phyloP scores from a whole-genome alignment of 2,888 invertebrate species.

The Rotaria socialis region DNA sequence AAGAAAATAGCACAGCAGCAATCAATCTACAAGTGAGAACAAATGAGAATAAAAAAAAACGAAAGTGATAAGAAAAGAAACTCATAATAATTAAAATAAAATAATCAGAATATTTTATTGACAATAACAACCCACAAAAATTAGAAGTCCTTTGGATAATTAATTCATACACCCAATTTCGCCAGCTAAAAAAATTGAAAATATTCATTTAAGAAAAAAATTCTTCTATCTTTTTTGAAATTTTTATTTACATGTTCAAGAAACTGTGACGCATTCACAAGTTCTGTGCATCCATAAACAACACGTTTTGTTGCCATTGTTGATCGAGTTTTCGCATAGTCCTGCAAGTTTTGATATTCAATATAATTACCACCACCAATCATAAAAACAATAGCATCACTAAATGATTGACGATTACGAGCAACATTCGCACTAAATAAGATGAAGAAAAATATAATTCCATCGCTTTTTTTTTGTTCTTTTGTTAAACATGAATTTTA shows the following conservation, averaged over 20 bases:
- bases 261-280: constrained; percentile 88
- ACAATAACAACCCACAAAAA: not conserved
- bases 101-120: not conserved
- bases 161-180: not conserved
- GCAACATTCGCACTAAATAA: constrained; percentile 51
- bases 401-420: constrained; percentile 53
- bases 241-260: constrained; percentile 68
- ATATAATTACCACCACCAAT: constrained; percentile 80
- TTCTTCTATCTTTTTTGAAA: not conserved
- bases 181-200: not conserved
- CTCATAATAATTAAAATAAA: not conserved
- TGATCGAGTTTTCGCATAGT: constrained; percentile 74
- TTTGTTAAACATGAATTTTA: too few relatives aligned
- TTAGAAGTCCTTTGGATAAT: not conserved
- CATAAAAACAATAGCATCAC: constrained; percentile 63
- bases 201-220: not conserved
- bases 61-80: not conserved
- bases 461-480: too few relatives aligned
- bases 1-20: not conserved
- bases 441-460: too few relatives aligned
- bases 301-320: constrained; percentile 57
- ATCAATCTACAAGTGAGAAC: not conserved
- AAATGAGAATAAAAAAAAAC: not conserved
- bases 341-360: constrained; percentile 94
- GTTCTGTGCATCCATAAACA: constrained; percentile 87